Base-by-base conservation (phyloP, 2,113 vertebrate genomes). In the Apodemus sylvaticus region DNA sequence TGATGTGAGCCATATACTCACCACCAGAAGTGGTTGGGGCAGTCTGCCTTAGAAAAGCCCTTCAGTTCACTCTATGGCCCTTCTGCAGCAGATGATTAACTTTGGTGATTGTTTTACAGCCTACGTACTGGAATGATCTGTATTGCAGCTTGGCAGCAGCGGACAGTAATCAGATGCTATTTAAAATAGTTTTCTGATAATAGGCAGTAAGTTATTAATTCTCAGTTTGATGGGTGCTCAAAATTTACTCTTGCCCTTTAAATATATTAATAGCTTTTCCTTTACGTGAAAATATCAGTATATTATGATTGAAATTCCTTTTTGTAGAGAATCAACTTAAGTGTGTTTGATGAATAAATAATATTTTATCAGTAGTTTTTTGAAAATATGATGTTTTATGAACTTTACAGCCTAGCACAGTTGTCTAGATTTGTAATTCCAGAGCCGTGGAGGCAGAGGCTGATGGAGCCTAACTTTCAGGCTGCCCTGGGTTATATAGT, bases 121-220 rank as follows among this genome's bases (percentile, higher is more conserved):
- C 58, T 66, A 34, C 42, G 85, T 89, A n/a, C 90, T 79, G 77
- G 94, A 74, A 86, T 83, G 76, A 68, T 92, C 39, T 58, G 22
- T 74, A 73, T 79, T 89, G 93, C 4, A 4, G 70, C 29, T 58
- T 82, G 93, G 89, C 60, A 87, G 31, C 58, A 64, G 26, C 81
- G 73, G 89, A 55, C 24, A 53, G 70, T 93, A 81, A 55, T 89
- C 85, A 93, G 76, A 92, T 91, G 86, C 14, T 73, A 81, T 87
- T 96, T 89, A 78, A 92, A 97, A 96, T 91, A 73, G 88, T 94
- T 89, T 92, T 39, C 95, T 95, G 74, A 85, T 93, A 91, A 89
- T 89, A 81, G 86, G 94, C 77, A 83, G 64, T 42, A 48, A 78
- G 55, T 94, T 95, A 64, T 55, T 97, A 86, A 89, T 94, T 96